Conservation (phyloP, 2,113 vertebrate species). For the Chlorodrepanis virens region DNA sequence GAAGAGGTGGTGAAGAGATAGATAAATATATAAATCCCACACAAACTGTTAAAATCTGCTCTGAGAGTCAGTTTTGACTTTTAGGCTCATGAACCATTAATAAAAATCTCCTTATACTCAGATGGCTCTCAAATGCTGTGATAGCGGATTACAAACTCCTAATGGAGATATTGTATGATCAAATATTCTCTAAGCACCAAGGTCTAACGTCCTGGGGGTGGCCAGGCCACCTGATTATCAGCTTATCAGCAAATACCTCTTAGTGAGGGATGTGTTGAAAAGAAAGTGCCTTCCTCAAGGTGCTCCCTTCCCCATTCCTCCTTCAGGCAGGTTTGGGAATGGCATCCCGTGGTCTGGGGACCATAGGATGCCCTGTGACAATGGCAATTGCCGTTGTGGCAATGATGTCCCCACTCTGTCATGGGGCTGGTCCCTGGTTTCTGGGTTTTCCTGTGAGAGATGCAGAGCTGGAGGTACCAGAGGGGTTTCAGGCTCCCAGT, state of each 20-base stretch:
- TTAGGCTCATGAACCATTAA: slow-evolving; percentile 76
- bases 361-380: not conserved
- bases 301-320: not conserved
- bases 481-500: not conserved
- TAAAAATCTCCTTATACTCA: slow-evolving; percentile 81
- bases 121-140: slow-evolving; percentile 73
- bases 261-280: slow-evolving; percentile 33
- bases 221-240: slow-evolving; percentile 70
- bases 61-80: slow-evolving; percentile 66
- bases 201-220: slow-evolving; percentile 55
- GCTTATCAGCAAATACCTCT: slow-evolving; percentile 67
- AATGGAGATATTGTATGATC: slow-evolving; percentile 69
- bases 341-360: not conserved
- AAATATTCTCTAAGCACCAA: slow-evolving; percentile 62
- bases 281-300: not conserved
- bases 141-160: slow-evolving; percentile 79
- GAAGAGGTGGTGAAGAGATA: not conserved
- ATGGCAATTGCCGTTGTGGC: not conserved
- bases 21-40: not conserved
- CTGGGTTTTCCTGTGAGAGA: not conserved
- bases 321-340: not conserved
- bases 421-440: not conserved
- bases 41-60: slow-evolving; percentile 60
- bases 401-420: accelerated
- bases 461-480: not conserved